Base-by-base conservation (phyloP, 2,113 vertebrate species). In the Syngnathus floridae region DNA sequence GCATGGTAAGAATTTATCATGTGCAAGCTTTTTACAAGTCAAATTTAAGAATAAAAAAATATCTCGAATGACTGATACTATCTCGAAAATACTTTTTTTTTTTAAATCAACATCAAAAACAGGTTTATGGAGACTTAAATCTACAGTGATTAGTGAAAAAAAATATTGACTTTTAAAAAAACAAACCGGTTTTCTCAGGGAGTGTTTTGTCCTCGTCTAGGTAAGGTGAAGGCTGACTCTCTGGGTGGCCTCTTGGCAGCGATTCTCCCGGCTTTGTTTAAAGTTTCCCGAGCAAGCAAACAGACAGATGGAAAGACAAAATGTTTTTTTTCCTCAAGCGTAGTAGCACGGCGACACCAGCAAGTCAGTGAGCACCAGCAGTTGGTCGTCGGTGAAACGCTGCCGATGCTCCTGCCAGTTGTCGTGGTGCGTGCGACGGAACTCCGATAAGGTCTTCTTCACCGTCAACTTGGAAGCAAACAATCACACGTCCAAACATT, bases 331-430 rank as follows among this genome's bases (percentile, higher is more conserved):
- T 40, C 4, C 11, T 72, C 88, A 97, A 72, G 94, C 94, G 69
- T 97, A 97, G 89, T 96, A 97, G 83, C 94, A 97, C 0, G 94
- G 95, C 5, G 94, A 97, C 76, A 97, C 94, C 72, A 99, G 91
- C 82, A 99, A 94, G 88, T 99, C 94, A 0, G 97, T 98, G 82
- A 99, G 94, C 71, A 99, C 93, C 14, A 98, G 91, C 74, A 99
- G 91, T 87, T 98, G 96, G 88, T 98, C 95, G 12, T 98, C 95
- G 0, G 97, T 99, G 90, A 99, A 98, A 51, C 94, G 90, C 85
- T 98, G 96, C 56, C 96, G 96, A 73, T 99, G 97, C 83, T 96
- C 93, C 82, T 97, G 95, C 97, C 96, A 98, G 85, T 99, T 98
- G 82, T 98, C 96, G 1, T 98, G 96, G 87, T 98, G 96, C 3